Percentiles rank a stretch among this genome's conserved stretches.
Conservation (phyloP, 2,888 invertebrate genomes). For the Baronia brevicornis region DNA sequence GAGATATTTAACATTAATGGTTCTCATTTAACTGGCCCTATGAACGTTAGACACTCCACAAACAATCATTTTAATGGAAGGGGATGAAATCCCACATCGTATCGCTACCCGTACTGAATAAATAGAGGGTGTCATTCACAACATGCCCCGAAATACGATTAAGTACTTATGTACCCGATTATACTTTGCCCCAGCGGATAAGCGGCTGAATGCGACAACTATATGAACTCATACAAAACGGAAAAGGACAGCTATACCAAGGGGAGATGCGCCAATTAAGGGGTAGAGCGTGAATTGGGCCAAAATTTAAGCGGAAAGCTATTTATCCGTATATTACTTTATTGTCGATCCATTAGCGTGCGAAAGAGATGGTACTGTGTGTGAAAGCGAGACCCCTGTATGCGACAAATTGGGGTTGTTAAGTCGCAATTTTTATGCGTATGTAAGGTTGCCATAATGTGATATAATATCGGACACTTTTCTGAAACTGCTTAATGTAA, state of each 20-base stretch:
- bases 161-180: slow-evolving; percentile 72
- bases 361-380: slow-evolving; percentile 38
- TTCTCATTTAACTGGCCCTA: slow-evolving; percentile 39
- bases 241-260: slow-evolving; percentile 35
- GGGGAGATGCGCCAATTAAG: slow-evolving; percentile 68
- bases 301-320: slow-evolving; percentile 71
- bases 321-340: slow-evolving; percentile 73
- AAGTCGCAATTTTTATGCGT: slow-evolving; percentile 42
- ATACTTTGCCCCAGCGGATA: slow-evolving; percentile 54
- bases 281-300: slow-evolving; percentile 65
- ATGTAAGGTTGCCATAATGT: slow-evolving; percentile 18
- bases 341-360: slow-evolving; percentile 69
- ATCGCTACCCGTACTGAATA: slow-evolving; percentile 57
- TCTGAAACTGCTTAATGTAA: no score
- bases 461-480: no score
- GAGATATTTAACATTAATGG: slow-evolving; percentile 17
- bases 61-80: slow-evolving; percentile 63
- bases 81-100: slow-evolving; percentile 36
- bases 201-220: slow-evolving; percentile 32
- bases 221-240: slow-evolving; percentile 19
- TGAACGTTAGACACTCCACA: slow-evolving; percentile 56
- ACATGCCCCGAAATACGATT: slow-evolving; percentile 67
- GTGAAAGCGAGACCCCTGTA: slow-evolving; percentile 29
- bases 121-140: slow-evolving; percentile 58
- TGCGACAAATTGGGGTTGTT: slow-evolving; percentile 52